phyloP scores from a whole-genome alignment of 2,797 vertebrate genomes.

The Jordanella pulchra region DNA sequence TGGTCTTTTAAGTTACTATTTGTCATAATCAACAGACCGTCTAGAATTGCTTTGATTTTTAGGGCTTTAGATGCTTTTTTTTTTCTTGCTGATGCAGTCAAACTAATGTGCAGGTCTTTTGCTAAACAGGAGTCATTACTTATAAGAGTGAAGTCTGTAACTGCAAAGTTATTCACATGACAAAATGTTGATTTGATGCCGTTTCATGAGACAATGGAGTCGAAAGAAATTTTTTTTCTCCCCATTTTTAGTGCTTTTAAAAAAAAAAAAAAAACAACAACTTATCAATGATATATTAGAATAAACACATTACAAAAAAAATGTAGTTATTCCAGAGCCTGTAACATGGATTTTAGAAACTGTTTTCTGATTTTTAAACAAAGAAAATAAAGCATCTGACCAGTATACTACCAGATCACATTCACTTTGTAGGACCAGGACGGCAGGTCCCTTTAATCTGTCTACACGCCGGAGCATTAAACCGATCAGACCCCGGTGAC shows the following conservation, averaged over 20 bases:
- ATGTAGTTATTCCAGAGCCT: no score
- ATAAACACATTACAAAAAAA: not conserved
- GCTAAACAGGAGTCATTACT: not conserved
- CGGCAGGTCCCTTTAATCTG: constrained; percentile 30
- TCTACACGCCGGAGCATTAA: constrained; percentile 27
- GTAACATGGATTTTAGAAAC: not conserved
- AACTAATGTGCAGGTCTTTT: no score
- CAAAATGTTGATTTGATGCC: no score
- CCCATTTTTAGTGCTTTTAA: no score
- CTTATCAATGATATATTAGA: not conserved
- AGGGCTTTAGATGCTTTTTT: not conserved
- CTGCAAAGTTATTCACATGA: no score
- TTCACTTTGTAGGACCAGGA: constrained; percentile 12
- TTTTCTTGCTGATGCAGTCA: not conserved
- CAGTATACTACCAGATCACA: constrained; percentile 2
- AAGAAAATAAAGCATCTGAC: not conserved
- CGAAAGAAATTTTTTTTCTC: no score
- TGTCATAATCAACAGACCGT: no score
- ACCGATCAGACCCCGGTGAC: constrained; percentile 43
- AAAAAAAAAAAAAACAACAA: not conserved
- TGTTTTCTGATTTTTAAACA: not conserved
- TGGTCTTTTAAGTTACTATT: not conserved
- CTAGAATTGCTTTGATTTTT: not conserved
- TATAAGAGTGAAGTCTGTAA: not conserved
- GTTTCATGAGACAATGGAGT: no score